Evolutionary conservation across 2,888 invertebrate genomes (phyloP).

Genomic region (Tetranychus truncatus): DNA sequence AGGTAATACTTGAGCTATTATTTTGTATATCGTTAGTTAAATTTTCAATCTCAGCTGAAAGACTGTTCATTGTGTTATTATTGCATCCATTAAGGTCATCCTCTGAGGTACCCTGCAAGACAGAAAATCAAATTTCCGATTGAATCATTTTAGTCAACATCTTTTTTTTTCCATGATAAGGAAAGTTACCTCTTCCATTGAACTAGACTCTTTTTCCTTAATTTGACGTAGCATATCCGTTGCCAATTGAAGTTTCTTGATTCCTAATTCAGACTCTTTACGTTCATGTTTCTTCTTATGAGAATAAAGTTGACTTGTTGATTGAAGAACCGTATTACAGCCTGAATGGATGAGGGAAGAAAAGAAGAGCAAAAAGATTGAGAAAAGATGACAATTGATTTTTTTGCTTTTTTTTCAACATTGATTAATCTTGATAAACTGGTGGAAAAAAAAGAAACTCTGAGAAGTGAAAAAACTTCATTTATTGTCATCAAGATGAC

Average conservation of each 20-base stretch:
- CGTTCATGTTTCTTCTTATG: slow-evolving; percentile 95
- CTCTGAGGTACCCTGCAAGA: background rate
- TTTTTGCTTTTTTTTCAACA: background rate
- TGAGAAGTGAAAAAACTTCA: background rate
- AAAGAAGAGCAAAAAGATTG: background rate
- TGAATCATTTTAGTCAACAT: too few species aligned
- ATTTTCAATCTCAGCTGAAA: slow-evolving; percentile 3
- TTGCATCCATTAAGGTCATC: background rate
- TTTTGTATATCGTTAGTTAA: slow-evolving; percentile 1
- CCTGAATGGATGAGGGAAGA: slow-evolving; percentile 35
- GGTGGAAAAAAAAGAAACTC: background rate
- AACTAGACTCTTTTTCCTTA: background rate
- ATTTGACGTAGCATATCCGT: slow-evolving; percentile 1
- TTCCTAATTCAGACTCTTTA: slow-evolving; percentile 71
- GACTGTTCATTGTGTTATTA: background rate
- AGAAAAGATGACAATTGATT: background rate
- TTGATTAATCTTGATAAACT: background rate
- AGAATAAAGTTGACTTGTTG: slow-evolving; percentile 85
- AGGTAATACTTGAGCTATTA: slow-evolving; percentile 2
- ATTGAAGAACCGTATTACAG: slow-evolving; percentile 87
- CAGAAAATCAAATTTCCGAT: too few species aligned
- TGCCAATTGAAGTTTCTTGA: slow-evolving; percentile 51
- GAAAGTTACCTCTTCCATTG: background rate
- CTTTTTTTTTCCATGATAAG: background rate
- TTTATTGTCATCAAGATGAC: background rate